A percentile compares a stretch with the other conserved stretches of the same genome.
phyloP scores from a whole-genome alignment of 2,797 vertebrate species.

The Morus bassanus region DNA sequence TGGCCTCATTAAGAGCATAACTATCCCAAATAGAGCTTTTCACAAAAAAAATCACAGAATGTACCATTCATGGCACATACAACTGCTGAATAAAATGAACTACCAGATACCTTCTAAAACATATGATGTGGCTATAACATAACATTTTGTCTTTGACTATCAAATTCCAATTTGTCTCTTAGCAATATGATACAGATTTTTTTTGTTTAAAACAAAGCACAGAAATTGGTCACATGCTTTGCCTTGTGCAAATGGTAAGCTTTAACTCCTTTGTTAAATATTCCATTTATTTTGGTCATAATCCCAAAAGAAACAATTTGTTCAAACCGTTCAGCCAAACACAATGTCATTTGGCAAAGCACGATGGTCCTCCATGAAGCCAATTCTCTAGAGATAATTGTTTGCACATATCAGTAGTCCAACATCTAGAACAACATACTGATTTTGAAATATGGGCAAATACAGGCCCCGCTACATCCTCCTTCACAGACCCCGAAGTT shows the following conservation, averaged over 20 bases:
- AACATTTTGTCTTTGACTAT: neutral
- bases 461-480: neutral
- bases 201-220: slow-evolving; percentile 7
- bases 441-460: neutral
- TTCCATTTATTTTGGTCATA: slow-evolving; percentile 41
- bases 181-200: neutral
- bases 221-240: neutral
- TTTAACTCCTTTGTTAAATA: slow-evolving; percentile 38
- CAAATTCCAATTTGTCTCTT: neutral
- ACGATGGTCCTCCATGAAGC: neutral
- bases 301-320: slow-evolving; percentile 31
- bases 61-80: neutral
- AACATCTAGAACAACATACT: neutral
- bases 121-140: neutral
- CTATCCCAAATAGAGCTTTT: neutral
- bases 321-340: slow-evolving; percentile 41
- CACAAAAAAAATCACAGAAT: neutral
- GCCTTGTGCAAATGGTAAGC: neutral
- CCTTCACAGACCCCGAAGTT: neutral
- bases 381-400: neutral
- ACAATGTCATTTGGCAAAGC: slow-evolving; percentile 11
- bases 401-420: neutral
- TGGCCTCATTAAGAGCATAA: neutral
- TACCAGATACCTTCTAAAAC: neutral
- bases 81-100: neutral